Evolutionary conservation across 2,113 vertebrate species (phyloP), one percentile per base, ranked within the genome.

Genomic region (Nycticryphes semicollaris): DNA sequence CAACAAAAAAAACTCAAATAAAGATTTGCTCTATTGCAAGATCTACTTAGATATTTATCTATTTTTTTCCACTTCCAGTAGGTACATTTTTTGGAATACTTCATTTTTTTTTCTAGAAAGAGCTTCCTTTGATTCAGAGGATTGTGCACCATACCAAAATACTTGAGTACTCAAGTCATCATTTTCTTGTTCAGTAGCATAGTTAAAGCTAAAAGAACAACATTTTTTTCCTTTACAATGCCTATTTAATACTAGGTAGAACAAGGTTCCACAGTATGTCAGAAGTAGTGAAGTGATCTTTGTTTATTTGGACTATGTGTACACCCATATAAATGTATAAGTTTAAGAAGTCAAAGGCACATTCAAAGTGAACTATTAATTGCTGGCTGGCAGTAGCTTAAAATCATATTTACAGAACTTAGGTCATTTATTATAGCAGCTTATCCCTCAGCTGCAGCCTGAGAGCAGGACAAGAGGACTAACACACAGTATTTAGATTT

Each of bases 1-100:
- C 10, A 59, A 11, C 3, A 33, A 85, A 33, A 37, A n/a, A 12
- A 15, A 0, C 2, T 74, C 21, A 28, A 6, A 9, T 14, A 35
- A 53, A 79, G 5, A 69, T 69, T 59, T 72, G 19, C 17, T 73
- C 17, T 37, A 21, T 21, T 59, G 15, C 10, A 75, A 69, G 30
- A 87, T 11, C 35, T n/a, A 57, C 14, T 60, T 14, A 37, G 22
- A 25, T 18, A 50, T 10, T 50, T 37, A 17, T 37, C 47, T 76
- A 45, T 47, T 23, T 10, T n/a, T 12, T 5, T 18, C 56, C 5
- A 21, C 9, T 79, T 83, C 27, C 53, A 60, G 43, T 14, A 8
- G 25, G 35, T 73, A n/a, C 2, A n/a, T 63, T 68, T n/a, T 79
- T 45, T 45, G 6, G 23, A 81, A 74, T 23, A 14, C 22, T 66